Conservation (phyloP, 1,140 invertebrate species). For the Probaryconus sp. region DNA sequence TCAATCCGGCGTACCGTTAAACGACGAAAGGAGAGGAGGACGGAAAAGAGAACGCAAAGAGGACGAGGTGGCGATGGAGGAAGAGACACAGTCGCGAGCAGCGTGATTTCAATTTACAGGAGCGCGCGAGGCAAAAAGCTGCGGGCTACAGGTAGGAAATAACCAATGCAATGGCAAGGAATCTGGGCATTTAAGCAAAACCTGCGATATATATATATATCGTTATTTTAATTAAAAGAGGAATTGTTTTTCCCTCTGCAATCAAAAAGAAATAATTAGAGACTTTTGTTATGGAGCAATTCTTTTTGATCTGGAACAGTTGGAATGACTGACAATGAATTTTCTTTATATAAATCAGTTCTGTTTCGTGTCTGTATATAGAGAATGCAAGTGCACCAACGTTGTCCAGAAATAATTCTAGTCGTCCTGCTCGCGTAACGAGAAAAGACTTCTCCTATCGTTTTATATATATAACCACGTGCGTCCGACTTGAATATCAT, state of each 20-base stretch:
- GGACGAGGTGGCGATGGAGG: slow-evolving; percentile 39
- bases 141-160: slow-evolving; percentile 31
- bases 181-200: background rate
- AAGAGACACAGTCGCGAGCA: slow-evolving; percentile 54
- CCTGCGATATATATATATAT: slow-evolving; percentile 27
- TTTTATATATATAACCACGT: slow-evolving; percentile 16
- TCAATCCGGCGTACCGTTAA: slow-evolving; percentile 67
- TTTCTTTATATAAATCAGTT: no score
- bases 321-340: no score
- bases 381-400: background rate
- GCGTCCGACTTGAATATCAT: slow-evolving; percentile 1
- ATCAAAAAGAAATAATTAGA: slow-evolving; percentile 33
- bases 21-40: slow-evolving; percentile 51
- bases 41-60: slow-evolving; percentile 43
- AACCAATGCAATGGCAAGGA: slow-evolving; percentile 5
- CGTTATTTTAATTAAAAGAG: slow-evolving; percentile 5
- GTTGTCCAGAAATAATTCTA: slow-evolving; percentile 10
- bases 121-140: slow-evolving; percentile 43
- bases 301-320: no score
- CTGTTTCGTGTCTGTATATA: background rate
- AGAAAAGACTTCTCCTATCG: slow-evolving; percentile 20
- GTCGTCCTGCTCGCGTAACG: slow-evolving; percentile 23
- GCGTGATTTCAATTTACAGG: slow-evolving; percentile 62
- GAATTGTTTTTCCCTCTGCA: slow-evolving; percentile 21
- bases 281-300: no score